These are phyloP conservation scores for Fissipunctia ypsillon DNA, from an alignment of 2,888 invertebrate species.

Conservation along the genomic window DNA sequence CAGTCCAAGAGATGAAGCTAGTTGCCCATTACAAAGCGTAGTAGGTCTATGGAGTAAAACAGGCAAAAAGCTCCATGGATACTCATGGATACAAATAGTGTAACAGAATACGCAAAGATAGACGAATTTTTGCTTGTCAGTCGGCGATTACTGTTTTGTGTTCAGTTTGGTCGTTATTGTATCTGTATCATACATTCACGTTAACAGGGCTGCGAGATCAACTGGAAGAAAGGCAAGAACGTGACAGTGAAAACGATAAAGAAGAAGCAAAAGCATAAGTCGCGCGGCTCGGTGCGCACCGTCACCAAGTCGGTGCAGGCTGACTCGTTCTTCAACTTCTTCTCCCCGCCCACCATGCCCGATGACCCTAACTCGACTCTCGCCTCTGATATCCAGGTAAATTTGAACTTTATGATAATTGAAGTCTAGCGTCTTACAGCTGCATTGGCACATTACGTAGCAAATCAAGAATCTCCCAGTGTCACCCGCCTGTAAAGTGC, in stretches of 20 bases:
- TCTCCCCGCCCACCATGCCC: constrained; percentile 96
- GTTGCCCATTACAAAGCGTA: not conserved
- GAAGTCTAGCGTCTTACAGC: not conserved
- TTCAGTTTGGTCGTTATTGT: not conserved
- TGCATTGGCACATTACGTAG: not conserved
- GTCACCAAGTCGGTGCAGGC: constrained; percentile 98
- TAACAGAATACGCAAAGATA: not conserved
- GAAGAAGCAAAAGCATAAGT: constrained; percentile 99
- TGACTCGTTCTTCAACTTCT: constrained; percentile 99
- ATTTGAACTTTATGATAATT: not conserved
- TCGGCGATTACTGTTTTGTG: not conserved
- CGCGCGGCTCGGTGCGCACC: constrained; percentile 97
- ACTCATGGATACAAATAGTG: no score
- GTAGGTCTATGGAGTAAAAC: not conserved
- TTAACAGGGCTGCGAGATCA: constrained; percentile 95
- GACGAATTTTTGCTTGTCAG: not conserved
- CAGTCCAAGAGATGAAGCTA: not conserved
- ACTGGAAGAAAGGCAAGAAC: constrained; percentile 99
- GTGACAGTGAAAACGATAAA: constrained; percentile 98
- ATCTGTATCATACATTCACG: not conserved
- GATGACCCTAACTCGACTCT: constrained; percentile 95
- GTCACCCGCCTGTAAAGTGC: not conserved
- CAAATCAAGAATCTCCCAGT: not conserved
- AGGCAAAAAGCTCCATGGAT: not conserved
- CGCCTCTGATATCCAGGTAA: constrained; percentile 96